These are phyloP conservation scores for Unio pictorum DNA, from an alignment of 2,888 invertebrate genomes.

Conservation along the genomic window DNA sequence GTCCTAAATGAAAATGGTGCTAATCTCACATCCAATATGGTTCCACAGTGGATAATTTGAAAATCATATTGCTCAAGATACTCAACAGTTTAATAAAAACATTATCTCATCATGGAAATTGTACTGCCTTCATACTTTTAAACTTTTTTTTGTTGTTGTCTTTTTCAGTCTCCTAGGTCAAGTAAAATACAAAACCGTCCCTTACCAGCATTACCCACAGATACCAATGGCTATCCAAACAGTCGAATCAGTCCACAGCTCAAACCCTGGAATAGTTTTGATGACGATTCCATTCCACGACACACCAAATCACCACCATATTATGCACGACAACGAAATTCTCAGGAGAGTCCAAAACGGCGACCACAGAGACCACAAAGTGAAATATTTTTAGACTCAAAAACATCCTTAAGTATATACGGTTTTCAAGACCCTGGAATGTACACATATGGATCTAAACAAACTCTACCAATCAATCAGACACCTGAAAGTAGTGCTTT, in stretches of 20 bases:
- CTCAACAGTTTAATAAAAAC: too few relatives aligned
- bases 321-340: conserved; percentile 23
- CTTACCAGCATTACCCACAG: conserved; percentile 51
- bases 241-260: conserved; percentile 34
- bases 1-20: too few relatives aligned
- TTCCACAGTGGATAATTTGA: too few relatives aligned
- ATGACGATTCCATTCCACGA: conserved; percentile 43
- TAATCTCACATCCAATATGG: too few relatives aligned
- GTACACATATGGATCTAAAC: conserved; percentile 44
- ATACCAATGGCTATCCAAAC: conserved; percentile 14
- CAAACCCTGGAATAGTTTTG: conserved; percentile 47
- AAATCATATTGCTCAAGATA: too few relatives aligned
- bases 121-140: too few relatives aligned
- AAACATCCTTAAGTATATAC: conserved; percentile 5
- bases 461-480: too few relatives aligned
- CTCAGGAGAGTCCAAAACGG: conserved; percentile 36
- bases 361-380: conserved; percentile 43
- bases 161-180: conserved; percentile 15
- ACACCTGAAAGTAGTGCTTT: too few relatives aligned
- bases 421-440: conserved; percentile 36
- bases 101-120: too few relatives aligned
- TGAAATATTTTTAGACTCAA: conserved; percentile 44
- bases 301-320: conserved; percentile 24
- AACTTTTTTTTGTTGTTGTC: background rate
- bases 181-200: conserved; percentile 61